Evolutionary conservation across 2,888 invertebrate genomes (phyloP).

Genomic region (Nudaria mundana): DNA sequence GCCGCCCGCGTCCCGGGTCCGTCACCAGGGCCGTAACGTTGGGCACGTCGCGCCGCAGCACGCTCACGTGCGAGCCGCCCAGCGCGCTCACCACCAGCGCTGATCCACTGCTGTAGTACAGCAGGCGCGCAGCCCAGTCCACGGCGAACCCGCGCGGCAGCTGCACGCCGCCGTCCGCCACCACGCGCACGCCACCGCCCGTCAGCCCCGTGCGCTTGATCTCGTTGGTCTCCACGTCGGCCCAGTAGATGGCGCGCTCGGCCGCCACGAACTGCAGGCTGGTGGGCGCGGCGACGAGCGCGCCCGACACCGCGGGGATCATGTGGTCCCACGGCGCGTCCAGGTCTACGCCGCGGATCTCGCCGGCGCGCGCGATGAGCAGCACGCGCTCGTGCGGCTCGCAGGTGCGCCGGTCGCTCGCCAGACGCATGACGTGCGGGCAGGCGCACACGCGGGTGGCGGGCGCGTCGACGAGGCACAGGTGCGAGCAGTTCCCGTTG

Average conservation of each 20-base stretch:
- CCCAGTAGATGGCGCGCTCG: slow-evolving; percentile 88
- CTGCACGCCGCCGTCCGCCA: slow-evolving; percentile 86
- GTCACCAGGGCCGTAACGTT: slow-evolving; percentile 85
- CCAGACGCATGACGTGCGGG: slow-evolving; percentile 92
- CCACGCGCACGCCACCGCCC: slow-evolving; percentile 71
- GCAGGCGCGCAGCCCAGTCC: slow-evolving; percentile 89
- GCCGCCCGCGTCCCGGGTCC: slow-evolving; percentile 83
- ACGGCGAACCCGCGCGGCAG: slow-evolving; percentile 88
- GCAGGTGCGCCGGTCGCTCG: slow-evolving; percentile 76
- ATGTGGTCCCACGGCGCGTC: slow-evolving; percentile 88
- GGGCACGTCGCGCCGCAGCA: slow-evolving; percentile 81
- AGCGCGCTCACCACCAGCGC: slow-evolving; percentile 86
- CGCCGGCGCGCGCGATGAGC: slow-evolving; percentile 87
- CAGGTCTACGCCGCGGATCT: slow-evolving; percentile 92
- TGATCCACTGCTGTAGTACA: slow-evolving; percentile 85
- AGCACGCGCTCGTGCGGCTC: slow-evolving; percentile 87
- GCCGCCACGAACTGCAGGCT: slow-evolving; percentile 85
- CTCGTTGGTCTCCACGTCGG: slow-evolving; percentile 87
- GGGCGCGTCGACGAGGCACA: slow-evolving; percentile 87
- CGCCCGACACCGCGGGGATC: slow-evolving; percentile 89
- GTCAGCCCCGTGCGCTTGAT: slow-evolving; percentile 85
- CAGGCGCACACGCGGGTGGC: slow-evolving; percentile 87
- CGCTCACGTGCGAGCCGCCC: slow-evolving; percentile 85
- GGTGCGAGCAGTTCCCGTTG: slow-evolving; percentile 91
- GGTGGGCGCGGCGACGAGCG: slow-evolving; percentile 84